Base-by-base conservation (phyloP, 2,113 vertebrate species). In the Columba janthina region DNA sequence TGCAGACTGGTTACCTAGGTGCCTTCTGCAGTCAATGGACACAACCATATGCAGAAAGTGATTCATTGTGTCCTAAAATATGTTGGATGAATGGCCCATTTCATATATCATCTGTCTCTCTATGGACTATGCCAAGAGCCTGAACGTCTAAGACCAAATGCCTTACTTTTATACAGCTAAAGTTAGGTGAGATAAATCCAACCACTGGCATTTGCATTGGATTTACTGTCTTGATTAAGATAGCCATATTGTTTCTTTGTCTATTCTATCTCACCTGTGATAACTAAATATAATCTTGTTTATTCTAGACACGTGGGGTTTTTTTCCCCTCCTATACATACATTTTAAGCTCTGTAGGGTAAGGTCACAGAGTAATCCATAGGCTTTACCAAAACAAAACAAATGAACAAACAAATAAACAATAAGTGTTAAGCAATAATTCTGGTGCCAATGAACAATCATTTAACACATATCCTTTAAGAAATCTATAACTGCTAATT, bases 121-220 rank as follows among this genome's bases (percentile, higher is more conserved):
- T 24, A 5, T 9, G 14, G 61, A 61, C 57, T 82, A 5, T 17
- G n/a, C 48, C 66, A 72, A 48, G 8, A 89, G 48, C 12, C 29
- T 18, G 53, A 48, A 50, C 71, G 32, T 44, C 57, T 44, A 24
- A 57, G 29, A 78, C 12, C 0, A 0, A 85, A 78, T 34, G 20
- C 32, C 4, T 75, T 40, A 24, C 31, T 78, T 79, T 34, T 16
- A 34, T 18, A 58, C 22, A 81, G 42, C 50, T 87, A 4, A 72
- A 64, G 38, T 32, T 56, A 56, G 51, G 21, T 46, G 31, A 74
- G n/a, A 13, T 26, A 48, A 51, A 48, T 65, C 29, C 20, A 15
- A 32, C 57, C 53, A 31, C 50, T 53, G 5, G 32, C 0, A 0
- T 36, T 64, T 20, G 0, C 15, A 4, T 15, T 69, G 58, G 36